Evolutionary conservation across 2,888 invertebrate genomes (phyloP), one percentile per base, ranked within the genome.

Genomic region (Pammene aurita): DNA sequence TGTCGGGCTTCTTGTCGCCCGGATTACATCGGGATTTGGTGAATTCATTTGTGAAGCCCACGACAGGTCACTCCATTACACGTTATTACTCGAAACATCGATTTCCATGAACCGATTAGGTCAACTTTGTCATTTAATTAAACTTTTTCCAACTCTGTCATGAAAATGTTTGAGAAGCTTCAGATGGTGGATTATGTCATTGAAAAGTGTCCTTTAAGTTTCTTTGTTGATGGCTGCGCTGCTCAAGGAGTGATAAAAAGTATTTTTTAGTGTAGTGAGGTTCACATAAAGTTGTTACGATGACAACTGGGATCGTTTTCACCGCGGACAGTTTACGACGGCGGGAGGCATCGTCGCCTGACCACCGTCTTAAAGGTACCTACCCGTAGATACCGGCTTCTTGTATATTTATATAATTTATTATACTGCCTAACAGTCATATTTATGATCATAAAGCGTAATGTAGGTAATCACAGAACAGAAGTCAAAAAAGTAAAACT

Each of bases 11-110:
- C 91, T 90, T 89, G 88, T 85, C 78, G 82, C 79, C 78, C 80
- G 82, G 91, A 92, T 92, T 88, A 84, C 84, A 92, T 92, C 92
- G 87, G 86, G 80, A 86, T 86, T 82, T 86, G 84, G 86, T 89
- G 81, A 86, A 87, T 86, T 85, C 86, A 84, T 86, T 82, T 82
- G 85, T 86, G 81, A 82, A 26, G 83, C 82, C 88, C 81, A 86
- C 84, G 81, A 84, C 84, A 74, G 79, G 62, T 73, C 72, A 70
- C 80, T 85, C 85, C 84, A 89, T 90, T 87, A 86, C 85, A 83
- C 81, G 83, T 84, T 84, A 87, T 88, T 84, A 84, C 83, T 83
- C 87, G 82, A 85, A 84, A 88, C 87, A 85, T 82, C 82, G 88
- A 88, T 87, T 82, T 74, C 79, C 74, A 67, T 50, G 52, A 68